Conservation (phyloP, 2,888 invertebrate genomes). For the Drosophila leonis region DNA sequence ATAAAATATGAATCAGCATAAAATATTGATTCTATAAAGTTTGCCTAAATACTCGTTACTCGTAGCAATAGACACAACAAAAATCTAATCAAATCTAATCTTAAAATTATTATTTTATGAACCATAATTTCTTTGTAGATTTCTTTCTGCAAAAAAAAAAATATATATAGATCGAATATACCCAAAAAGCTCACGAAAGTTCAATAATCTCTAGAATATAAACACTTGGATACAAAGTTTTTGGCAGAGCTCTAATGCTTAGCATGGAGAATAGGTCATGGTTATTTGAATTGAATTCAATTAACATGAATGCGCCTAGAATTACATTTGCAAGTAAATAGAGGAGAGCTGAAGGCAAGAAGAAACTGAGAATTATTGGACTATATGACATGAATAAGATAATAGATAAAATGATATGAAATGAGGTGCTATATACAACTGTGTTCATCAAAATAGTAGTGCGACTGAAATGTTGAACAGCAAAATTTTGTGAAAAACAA, state of each 20-base stretch:
- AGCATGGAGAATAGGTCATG: constrained; percentile 19
- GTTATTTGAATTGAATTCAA: background rate
- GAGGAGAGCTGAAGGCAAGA: background rate
- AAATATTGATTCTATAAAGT: background rate
- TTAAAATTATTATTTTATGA: background rate
- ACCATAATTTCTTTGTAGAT: background rate
- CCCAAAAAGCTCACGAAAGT: background rate
- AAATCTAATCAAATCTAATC: background rate
- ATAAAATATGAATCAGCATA: background rate
- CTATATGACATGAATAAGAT: background rate
- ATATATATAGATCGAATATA: background rate
- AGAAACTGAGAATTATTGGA: background rate
- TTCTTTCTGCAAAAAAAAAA: background rate
- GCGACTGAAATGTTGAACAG: no score
- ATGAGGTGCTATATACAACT: no score
- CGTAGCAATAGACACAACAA: background rate
- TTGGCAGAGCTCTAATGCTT: background rate
- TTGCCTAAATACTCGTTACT: background rate
- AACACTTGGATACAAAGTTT: background rate
- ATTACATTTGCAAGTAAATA: background rate
- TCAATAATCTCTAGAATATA: constrained; percentile 3
- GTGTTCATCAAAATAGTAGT: no score
- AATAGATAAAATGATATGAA: background rate
- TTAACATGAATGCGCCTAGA: background rate
- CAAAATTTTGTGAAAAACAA: no score